Evolutionary conservation across 2,113 vertebrate species (phyloP), one percentile per base, ranked within the genome.

Genomic region (Catagonus wagneri): DNA sequence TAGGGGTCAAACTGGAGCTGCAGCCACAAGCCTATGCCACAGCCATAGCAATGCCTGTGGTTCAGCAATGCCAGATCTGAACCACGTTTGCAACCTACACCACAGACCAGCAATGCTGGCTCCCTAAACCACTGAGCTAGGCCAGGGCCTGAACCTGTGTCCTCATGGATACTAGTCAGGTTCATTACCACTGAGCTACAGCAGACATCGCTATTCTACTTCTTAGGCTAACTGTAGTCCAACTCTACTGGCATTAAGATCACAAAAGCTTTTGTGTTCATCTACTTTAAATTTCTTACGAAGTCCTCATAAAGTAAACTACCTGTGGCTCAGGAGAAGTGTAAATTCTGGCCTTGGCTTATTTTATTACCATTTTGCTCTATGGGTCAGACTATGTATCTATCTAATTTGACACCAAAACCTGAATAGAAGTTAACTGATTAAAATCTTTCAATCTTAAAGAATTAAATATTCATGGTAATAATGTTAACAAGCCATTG

Each of bases 291-390:
- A 32, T 61, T 79, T 75, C 20, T 52, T 60, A 60, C 65, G 22
- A 78, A 61, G 10, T 32, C 7, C 29, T 93, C 36, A 78, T 85
- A 56, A 89, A 52, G 61, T 84, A 94, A 95, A 34, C 11, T 81
- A 56, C 34, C 14, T 54, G 4, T 86, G 61, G 19, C 34, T 93
- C 66, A 60, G 52, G 14, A n/a, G 39, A 25, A 68, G 22, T 39
- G 0, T 71, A 71, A 80, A 15, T 15, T 86, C 44, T 96, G 86
- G 29, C 22, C 34, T 39, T 86, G 22, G 3, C 22, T 96, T 74
- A 78, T 74, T 83, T 83, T 61, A 90, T 74, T 87, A 44, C 63
- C 61, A 20, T 68, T 92, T 83, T 89, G 20, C 75, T 79, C 25
- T 19, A 1, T 83, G 34, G 25, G 7, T 84, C 52, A 68, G 14